Base-by-base conservation (phyloP, 2,113 vertebrate species). In the Zosterops borbonicus region DNA sequence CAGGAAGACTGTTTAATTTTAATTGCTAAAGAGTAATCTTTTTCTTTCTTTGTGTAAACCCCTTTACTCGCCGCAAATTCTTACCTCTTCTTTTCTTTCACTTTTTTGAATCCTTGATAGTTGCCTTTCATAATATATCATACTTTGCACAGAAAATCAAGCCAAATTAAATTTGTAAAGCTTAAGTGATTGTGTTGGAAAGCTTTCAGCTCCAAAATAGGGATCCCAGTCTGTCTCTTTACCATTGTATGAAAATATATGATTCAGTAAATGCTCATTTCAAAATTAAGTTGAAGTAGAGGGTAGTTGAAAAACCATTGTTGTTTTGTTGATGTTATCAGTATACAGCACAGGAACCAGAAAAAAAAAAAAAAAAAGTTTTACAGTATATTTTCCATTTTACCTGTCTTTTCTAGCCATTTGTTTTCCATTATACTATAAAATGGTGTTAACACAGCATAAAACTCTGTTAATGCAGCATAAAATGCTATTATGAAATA, bases 401-500 rank as follows among this genome's bases (percentile, higher is more conserved):
- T 95, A 62, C 63, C 39, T 85, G 49, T 76, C 31, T 89, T 89
- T 95, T 91, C 74, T 70, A 77, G 21, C 17, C 24, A 55, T 91
- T 95, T 92, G 55, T 87, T 94, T 92, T 89, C 81, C 63, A 69
- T 94, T 90, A 80, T 59, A 35, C 46, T 90, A 41, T 69, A 74
- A 95, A 95, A 85, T 62, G 42, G 8, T 92, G 53, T 82, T 90
- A 95, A 94, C 6, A 0, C 27, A 76, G 67, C 85, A 79, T 93
- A 89, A 92, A 96, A 78, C 44, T 78, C 47, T 74, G 44, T 67
- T 94, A 95, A 94, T 91, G 68, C 49, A 79, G 64, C 73, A 91
- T 95, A 84, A 92, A 97, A 89, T 87, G 55, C 27, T 90, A 24
- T 80, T 88, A 67, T 63, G 75, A 92, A 95, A 67, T 83, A 90